Percentiles rank a stretch among this genome's conserved stretches.
phyloP scores from a whole-genome alignment of 2,888 invertebrate species.

The Anticlea derivata region DNA sequence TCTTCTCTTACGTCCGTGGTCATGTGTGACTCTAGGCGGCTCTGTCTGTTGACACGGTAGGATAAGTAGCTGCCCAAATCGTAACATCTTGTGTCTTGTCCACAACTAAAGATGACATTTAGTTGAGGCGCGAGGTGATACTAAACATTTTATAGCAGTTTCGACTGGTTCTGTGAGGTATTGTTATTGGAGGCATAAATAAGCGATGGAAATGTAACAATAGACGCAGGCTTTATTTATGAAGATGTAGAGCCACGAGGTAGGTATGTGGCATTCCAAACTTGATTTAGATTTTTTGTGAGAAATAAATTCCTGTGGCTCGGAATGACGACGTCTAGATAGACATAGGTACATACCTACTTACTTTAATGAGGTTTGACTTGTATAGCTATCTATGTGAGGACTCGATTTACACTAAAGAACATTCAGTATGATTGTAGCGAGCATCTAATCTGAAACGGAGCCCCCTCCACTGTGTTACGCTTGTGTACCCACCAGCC shows the following conservation, averaged over 20 bases:
- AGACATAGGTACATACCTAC: too few species aligned
- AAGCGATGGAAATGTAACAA: slow-evolving; percentile 1
- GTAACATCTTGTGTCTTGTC: slow-evolving; percentile 14
- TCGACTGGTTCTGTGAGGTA: slow-evolving; percentile 8
- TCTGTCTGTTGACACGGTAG: too few species aligned
- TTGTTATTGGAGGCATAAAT: background rate
- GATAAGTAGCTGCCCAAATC: slow-evolving; percentile 11
- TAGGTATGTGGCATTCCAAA: slow-evolving; percentile 1
- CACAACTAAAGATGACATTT: slow-evolving; percentile 18
- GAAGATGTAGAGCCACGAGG: background rate
- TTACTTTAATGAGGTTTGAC: too few species aligned
- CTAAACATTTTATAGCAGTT: slow-evolving; percentile 24
- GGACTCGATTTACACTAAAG: too few species aligned
- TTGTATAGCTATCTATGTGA: too few species aligned
- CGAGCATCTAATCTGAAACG: too few species aligned
- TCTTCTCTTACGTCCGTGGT: too few species aligned
- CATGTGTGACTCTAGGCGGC: too few species aligned
- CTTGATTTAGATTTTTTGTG: slow-evolving; percentile 1
- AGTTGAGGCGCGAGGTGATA: slow-evolving; percentile 10
- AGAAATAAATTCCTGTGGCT: slow-evolving; percentile 5
- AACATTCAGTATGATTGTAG: too few species aligned
- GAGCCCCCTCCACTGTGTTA: too few species aligned
- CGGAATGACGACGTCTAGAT: too few species aligned
- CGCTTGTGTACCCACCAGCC: too few species aligned
- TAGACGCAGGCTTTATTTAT: slow-evolving; percentile 6